phyloP scores from a whole-genome alignment of 2,888 invertebrate genomes.

The Heteropelma amictum region DNA sequence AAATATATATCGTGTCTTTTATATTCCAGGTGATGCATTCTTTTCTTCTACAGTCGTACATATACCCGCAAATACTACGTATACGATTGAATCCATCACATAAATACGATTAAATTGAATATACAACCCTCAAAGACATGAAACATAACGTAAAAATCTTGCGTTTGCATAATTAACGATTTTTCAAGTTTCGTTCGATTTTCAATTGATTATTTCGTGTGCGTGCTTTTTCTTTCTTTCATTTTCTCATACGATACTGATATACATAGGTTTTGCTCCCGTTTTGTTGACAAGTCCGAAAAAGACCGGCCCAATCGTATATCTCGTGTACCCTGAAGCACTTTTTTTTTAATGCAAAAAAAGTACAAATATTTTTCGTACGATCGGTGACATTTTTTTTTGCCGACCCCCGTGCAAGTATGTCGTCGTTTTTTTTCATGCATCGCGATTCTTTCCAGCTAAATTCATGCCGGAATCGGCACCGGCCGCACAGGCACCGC shows the following conservation, averaged over 20 bases:
- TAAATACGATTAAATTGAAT: slow-evolving; percentile 25
- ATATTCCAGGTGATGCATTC: slow-evolving; percentile 51
- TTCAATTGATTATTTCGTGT: background rate
- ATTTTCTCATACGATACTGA: too few species aligned
- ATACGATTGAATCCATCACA: slow-evolving; percentile 22
- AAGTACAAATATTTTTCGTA: too few species aligned
- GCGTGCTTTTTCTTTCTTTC: background rate
- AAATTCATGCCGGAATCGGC: slow-evolving; percentile 76
- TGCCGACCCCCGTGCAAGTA: too few species aligned
- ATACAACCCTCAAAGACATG: slow-evolving; percentile 6
- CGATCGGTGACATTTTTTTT: too few species aligned
- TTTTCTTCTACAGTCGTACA: too few species aligned
- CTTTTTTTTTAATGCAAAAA: too few species aligned
- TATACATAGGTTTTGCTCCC: too few species aligned
- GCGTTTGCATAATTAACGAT: slow-evolving; percentile 24
- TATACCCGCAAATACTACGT: background rate
- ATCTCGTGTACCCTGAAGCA: too few species aligned
- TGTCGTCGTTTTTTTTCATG: too few species aligned
- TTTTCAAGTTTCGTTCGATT: slow-evolving; percentile 19
- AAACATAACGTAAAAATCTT: slow-evolving; percentile 30
- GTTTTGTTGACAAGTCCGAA: too few species aligned
- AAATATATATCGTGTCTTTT: slow-evolving; percentile 15
- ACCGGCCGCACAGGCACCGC: slow-evolving; percentile 64
- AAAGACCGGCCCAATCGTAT: too few species aligned
- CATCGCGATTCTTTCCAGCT: slow-evolving; percentile 63